phyloP scores from a whole-genome alignment of 2,113 vertebrate species.

The Felis catus region F.catus_Fca126_mat1.0 CM031421.1:48004501-48005000 shows the following conservation, averaged over 20 bases:
- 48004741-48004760: neutral
- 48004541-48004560: neutral
- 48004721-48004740: neutral
- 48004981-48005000: slow-evolving; percentile 72
- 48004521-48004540: neutral
- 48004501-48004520: neutral
- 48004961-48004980: slow-evolving; percentile 80
- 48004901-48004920: neutral
- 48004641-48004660: neutral
- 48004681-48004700: neutral
- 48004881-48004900: neutral
- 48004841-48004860: neutral
- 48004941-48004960: slow-evolving; percentile 75
- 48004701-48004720: neutral
- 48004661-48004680: neutral
- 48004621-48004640: neutral
- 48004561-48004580: neutral
- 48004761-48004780: neutral
- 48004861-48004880: neutral
- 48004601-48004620: neutral
- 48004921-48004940: neutral
- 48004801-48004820: neutral
- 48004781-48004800: neutral
- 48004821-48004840: neutral
- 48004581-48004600: neutral